Percentiles rank a stretch among this genome's conserved stretches.
These are phyloP conservation scores for Xestia ashworthii DNA, from an alignment of 2,888 invertebrate genomes.

Conservation along the genomic window DNA sequence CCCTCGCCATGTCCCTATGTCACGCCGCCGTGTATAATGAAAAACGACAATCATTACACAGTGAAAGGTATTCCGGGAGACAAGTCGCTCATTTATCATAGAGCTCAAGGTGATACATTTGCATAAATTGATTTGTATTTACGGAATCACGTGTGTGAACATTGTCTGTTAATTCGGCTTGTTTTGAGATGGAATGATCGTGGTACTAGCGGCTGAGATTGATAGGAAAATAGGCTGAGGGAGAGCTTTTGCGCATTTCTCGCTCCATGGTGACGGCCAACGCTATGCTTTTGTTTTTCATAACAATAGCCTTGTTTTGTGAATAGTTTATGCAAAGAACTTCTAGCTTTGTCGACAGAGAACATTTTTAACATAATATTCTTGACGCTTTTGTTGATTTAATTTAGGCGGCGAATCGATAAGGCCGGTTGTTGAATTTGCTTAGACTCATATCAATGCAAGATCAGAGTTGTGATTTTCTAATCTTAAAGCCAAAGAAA, in stretches of 20 bases:
- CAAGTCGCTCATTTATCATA: constrained; percentile 8
- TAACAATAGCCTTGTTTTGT: constrained; percentile 27
- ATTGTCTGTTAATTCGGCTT: constrained; percentile 45
- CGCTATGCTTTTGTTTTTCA: constrained; percentile 48
- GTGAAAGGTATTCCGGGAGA: not conserved
- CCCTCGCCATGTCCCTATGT: not conserved
- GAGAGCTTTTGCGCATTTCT: constrained; percentile 58
- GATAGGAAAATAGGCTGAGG: constrained; percentile 72
- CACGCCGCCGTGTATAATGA: not conserved
- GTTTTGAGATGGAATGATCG: constrained; percentile 45
- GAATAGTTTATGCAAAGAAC: constrained; percentile 15
- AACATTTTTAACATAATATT: not conserved
- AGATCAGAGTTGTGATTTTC: not conserved
- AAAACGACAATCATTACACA: constrained; percentile 8
- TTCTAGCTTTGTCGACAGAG: not conserved
- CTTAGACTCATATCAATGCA: not conserved
- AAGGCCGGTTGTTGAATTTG: constrained; percentile 2
- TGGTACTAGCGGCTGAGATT: constrained; percentile 67
- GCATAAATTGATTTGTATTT: constrained; percentile 40
- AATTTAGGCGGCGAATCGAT: constrained; percentile 4
- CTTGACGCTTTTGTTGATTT: constrained; percentile 9
- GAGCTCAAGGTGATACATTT: constrained; percentile 24
- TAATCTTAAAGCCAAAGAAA: not conserved
- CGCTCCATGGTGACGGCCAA: constrained; percentile 15
- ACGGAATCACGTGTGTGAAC: constrained; percentile 26